These are phyloP conservation scores for Bufo bufo DNA, from an alignment of 2,113 vertebrate species.

Conservation along the genomic window DNA sequence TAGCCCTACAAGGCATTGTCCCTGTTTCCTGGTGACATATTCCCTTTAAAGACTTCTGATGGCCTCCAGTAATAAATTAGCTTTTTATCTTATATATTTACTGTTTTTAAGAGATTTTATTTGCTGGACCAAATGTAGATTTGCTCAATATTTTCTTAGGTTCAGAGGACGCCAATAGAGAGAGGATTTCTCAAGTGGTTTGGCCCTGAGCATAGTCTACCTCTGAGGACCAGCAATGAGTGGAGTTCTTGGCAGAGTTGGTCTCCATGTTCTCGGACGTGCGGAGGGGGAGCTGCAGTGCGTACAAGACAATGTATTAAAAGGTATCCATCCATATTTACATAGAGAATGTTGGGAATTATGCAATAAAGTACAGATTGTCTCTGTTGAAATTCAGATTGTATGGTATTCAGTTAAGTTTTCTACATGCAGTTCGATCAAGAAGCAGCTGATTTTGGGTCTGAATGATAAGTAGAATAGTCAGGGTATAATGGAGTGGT, in stretches of 20 bases:
- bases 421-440: too few relatives aligned
- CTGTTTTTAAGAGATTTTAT: neutral
- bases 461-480: too few relatives aligned
- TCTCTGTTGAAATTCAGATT: too few relatives aligned
- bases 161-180: conserved; percentile 35
- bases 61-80: neutral
- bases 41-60: neutral
- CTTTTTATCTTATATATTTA: neutral
- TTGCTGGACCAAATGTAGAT: neutral
- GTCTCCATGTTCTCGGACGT: conserved; percentile 76
- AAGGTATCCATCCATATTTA: neutral
- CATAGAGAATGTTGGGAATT: too few relatives aligned
- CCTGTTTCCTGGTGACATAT: too few relatives aligned
- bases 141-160: conserved; percentile 13
- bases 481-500: too few relatives aligned
- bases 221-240: conserved; percentile 28
- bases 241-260: conserved; percentile 75
- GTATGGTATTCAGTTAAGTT: too few relatives aligned
- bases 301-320: conserved; percentile 70
- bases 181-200: conserved; percentile 22
- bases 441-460: too few relatives aligned
- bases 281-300: conserved; percentile 68
- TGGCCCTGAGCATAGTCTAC: conserved; percentile 49
- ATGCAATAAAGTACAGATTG: too few relatives aligned
- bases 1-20: too few relatives aligned